A percentile compares a stretch with the other conserved stretches of the same genome.
Conservation (phyloP, 2,113 vertebrate species). For the Hippocampus guttulatus region DNA sequence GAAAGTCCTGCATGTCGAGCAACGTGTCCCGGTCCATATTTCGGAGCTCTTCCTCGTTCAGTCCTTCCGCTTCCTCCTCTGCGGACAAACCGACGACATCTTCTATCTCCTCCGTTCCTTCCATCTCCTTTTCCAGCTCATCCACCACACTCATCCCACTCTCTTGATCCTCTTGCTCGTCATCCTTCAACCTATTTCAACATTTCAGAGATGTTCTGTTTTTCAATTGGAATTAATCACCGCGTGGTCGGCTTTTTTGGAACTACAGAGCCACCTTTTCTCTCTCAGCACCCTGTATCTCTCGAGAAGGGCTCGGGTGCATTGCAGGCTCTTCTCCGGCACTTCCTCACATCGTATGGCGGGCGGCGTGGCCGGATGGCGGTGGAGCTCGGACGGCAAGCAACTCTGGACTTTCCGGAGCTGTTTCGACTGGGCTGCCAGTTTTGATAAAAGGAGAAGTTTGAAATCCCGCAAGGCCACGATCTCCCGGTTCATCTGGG, state of each 20-base stretch:
- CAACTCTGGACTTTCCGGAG: constrained; percentile 71
- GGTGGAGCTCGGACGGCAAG: constrained; percentile 62
- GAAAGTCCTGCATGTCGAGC: constrained; percentile 72
- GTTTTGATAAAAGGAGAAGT: constrained; percentile 70
- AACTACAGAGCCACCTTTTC: constrained; percentile 31
- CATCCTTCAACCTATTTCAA: not conserved
- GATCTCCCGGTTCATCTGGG: constrained; percentile 78
- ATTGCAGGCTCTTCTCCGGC: not conserved
- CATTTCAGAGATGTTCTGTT: not conserved
- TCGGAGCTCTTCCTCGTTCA: constrained; percentile 67
- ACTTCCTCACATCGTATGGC: constrained; percentile 75
- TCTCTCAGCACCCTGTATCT: constrained; percentile 58
- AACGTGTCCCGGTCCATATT: constrained; percentile 72
- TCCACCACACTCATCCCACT: constrained; percentile 35
- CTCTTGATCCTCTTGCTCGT: constrained; percentile 24
- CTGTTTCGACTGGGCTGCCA: constrained; percentile 65
- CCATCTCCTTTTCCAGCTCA: constrained; percentile 40
- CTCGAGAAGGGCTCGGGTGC: constrained; percentile 22
- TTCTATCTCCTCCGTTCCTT: not conserved
- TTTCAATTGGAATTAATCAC: not conserved
- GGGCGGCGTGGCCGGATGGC: constrained; percentile 68
- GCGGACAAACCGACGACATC: not conserved
- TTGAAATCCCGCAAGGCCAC: constrained; percentile 80
- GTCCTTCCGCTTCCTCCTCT: not conserved
- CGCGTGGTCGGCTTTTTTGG: not conserved